Conservation (phyloP, 2,888 invertebrate genomes). For the Molanna angustata region DNA sequence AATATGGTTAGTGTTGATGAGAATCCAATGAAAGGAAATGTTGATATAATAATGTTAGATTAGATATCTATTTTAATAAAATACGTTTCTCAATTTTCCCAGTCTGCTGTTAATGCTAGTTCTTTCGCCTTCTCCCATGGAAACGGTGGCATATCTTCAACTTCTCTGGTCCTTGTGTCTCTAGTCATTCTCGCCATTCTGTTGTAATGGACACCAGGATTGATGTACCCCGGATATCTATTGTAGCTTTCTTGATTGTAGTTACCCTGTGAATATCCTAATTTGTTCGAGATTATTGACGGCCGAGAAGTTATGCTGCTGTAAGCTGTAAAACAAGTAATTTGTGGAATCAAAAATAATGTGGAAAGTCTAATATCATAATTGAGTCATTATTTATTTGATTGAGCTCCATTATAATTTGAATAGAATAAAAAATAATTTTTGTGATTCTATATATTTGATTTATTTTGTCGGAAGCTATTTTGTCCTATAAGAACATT, state of each 20-base stretch:
- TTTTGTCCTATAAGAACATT: too few relatives aligned
- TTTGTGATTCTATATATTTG: too few relatives aligned
- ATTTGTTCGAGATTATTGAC: constrained; percentile 52
- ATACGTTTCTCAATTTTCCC: constrained; percentile 49
- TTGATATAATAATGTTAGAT: too few relatives aligned
- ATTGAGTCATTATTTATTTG: too few relatives aligned
- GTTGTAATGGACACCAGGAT: constrained; percentile 46
- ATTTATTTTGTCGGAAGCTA: too few relatives aligned
- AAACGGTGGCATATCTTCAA: constrained; percentile 60
- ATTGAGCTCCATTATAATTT: too few relatives aligned
- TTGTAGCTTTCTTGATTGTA: constrained; percentile 50
- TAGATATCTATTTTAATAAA: too few relatives aligned
- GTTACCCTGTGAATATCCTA: constrained; percentile 52
- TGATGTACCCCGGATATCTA: constrained; percentile 46
- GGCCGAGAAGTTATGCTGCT: constrained; percentile 42
- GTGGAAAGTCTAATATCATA: too few relatives aligned
- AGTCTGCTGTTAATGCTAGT: constrained; percentile 64
- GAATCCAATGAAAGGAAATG: too few relatives aligned
- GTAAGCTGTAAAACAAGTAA: constrained; percentile 48
- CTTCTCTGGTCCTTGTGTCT: constrained; percentile 40
- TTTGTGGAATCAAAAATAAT: too few relatives aligned
- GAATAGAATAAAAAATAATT: too few relatives aligned
- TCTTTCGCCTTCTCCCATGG: constrained; percentile 78
- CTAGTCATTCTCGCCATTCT: constrained; percentile 44
- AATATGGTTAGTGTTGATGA: too few relatives aligned